Percentiles rank a stretch among this genome's conserved stretches.
These are phyloP conservation scores for Aradus depressus DNA, from an alignment of 2,888 invertebrate species.

Conservation along the genomic window DNA sequence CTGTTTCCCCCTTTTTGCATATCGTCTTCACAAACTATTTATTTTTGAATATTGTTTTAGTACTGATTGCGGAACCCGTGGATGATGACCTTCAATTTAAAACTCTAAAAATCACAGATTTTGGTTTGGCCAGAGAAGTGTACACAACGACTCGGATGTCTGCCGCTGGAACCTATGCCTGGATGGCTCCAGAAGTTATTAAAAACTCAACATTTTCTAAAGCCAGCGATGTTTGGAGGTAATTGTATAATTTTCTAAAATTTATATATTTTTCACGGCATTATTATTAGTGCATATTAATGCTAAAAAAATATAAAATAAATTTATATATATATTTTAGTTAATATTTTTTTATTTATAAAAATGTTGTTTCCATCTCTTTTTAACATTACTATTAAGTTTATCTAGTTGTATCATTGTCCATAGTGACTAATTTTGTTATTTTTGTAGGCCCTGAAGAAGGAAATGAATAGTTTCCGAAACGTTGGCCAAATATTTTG, in stretches of 20 bases:
- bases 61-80: constrained; percentile 70
- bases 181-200: constrained; percentile 98
- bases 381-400: background rate
- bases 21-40: no score
- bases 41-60: constrained; percentile 51
- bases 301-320: background rate
- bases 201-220: constrained; percentile 80
- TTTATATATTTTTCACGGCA: constrained; percentile 2
- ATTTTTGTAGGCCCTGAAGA: no score
- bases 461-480: no score
- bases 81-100: constrained; percentile 77
- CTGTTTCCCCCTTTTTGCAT: no score
- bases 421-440: no score
- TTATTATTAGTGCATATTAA: background rate
- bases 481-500: no score
- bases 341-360: constrained; percentile 5
- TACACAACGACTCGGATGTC: constrained; percentile 96
- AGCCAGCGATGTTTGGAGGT: constrained; percentile 94
- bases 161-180: constrained; percentile 94
- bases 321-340: background rate
- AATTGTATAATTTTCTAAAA: constrained; percentile 24
- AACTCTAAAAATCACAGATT: constrained; percentile 94
- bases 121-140: constrained; percentile 88
- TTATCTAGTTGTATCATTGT: background rate
- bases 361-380: background rate